Conservation (phyloP, 2,113 vertebrate species). For the Leucopsar rothschildi region DNA sequence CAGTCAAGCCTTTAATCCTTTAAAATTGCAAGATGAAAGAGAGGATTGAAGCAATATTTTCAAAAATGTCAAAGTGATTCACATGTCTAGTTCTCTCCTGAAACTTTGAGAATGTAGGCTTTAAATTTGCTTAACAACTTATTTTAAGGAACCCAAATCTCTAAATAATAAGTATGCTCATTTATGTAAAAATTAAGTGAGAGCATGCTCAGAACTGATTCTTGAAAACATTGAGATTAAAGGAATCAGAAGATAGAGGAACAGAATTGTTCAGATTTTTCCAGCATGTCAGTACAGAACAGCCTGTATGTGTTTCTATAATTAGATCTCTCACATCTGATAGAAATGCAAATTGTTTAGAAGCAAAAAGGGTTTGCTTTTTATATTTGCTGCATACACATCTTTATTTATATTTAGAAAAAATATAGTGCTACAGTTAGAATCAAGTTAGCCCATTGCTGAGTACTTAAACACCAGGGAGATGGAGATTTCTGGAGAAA, state of each 20-base stretch:
- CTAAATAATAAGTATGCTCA: conserved; percentile 17
- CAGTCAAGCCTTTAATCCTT: conserved; percentile 50
- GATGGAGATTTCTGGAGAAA: neutral
- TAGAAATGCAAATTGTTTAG: neutral
- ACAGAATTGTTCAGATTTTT: neutral
- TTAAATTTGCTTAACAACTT: conserved; percentile 22
- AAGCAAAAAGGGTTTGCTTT: neutral
- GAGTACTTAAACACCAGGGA: neutral
- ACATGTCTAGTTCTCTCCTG: neutral
- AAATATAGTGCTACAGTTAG: neutral
- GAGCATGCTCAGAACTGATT: neutral
- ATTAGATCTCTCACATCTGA: neutral
- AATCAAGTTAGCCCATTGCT: neutral
- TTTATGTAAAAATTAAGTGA: neutral
- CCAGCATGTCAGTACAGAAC: neutral
- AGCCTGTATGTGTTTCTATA: neutral
- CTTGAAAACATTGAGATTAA: neutral
- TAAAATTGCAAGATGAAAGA: conserved; percentile 46
- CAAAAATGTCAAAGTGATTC: conserved; percentile 7
- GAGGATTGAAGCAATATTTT: conserved; percentile 9
- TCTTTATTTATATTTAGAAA: neutral
- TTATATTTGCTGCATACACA: neutral
- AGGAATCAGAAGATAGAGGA: neutral
- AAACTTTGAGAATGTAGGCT: neutral
- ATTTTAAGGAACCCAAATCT: neutral